phyloP scores from a whole-genome alignment of 2,888 invertebrate genomes.

The Globia sparganii region DNA sequence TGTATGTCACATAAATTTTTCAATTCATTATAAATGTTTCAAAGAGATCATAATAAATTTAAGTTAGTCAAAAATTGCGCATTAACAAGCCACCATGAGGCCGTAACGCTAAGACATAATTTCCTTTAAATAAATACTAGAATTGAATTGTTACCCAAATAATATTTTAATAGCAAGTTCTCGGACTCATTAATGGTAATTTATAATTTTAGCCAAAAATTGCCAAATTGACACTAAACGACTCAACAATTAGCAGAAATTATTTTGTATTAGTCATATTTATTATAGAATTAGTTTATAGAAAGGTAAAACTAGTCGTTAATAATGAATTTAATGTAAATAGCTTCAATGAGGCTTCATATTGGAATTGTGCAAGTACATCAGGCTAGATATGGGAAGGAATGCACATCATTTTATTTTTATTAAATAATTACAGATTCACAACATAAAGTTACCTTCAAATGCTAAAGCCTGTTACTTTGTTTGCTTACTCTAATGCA shows the following conservation, averaged over 20 bases:
- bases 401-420: slow-evolving; percentile 5
- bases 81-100: background rate
- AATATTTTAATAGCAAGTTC: slow-evolving; percentile 24
- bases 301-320: slow-evolving; percentile 78
- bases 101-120: slow-evolving; percentile 5
- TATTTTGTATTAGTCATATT: slow-evolving; percentile 77
- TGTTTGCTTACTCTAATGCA: slow-evolving; percentile 32
- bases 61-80: slow-evolving; percentile 34
- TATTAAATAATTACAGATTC: slow-evolving; percentile 27
- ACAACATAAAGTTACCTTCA: slow-evolving; percentile 25
- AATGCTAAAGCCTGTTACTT: slow-evolving; percentile 25
- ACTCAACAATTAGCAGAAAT: slow-evolving; percentile 78
- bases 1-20: no score
- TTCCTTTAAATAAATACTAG: slow-evolving; percentile 4
- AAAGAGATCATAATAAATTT: slow-evolving; percentile 11
- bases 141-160: slow-evolving; percentile 25
- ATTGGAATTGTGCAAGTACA: slow-evolving; percentile 66
- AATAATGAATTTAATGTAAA: slow-evolving; percentile 69
- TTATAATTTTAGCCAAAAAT: slow-evolving; percentile 87
- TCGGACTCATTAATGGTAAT: slow-evolving; percentile 67
- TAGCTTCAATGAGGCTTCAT: slow-evolving; percentile 79
- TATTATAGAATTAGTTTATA: slow-evolving; percentile 76
- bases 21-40: slow-evolving; percentile 30
- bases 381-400: slow-evolving; percentile 29
- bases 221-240: slow-evolving; percentile 84